Base-by-base conservation (phyloP, 2,113 vertebrate genomes). In the Halcyon senegalensis region DNA sequence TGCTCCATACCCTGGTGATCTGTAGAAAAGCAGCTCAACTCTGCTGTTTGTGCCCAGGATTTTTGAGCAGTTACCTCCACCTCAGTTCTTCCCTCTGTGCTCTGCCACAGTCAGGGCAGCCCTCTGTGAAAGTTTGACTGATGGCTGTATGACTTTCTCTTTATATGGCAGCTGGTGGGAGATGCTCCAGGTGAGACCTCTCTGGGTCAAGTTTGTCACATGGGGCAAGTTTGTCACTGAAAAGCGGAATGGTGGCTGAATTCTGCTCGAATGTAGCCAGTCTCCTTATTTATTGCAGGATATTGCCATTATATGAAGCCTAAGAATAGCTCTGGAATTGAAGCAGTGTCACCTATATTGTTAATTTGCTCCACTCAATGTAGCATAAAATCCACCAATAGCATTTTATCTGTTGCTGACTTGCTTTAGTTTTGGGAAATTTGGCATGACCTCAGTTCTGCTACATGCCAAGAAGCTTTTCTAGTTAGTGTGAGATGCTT, bases 281-380 rank as follows among this genome's bases (percentile, higher is more conserved):
- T 90, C 21, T 44, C 25, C 24, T 44, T 25, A 51, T 27, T 13
- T 64, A 16, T 31, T 68, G n/a, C 16, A 39, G 43, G 8, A 2
- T 33, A 51, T n/a, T 31, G 14, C 9, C 10, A 1, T n/a, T 87
- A 5, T 8, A 11, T 60, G 43, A 75, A 84, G 28, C 33, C 8
- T 50, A 35, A 30, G 30, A 63, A 28, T 25, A 82, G 5, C 56
- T 62, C 68, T 23, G 4, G 7, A 58, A 33, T 6, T 75, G 44
- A 9, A 0, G 2, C 31, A 56, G 13, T 16, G 30, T 37, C 2
- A 4, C 15, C 10, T 70, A 0, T 35, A 11, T 55, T 82, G n/a
- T 50, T 83, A 59, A 24, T 44, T 20, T 37, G 24, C 14, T 68
- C 28, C 33, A 21, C 11, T 56, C 9, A 39, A 2, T 31, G 24